phyloP scores from a whole-genome alignment of 2,113 vertebrate genomes.

The Lasiurus cinereus region DNA sequence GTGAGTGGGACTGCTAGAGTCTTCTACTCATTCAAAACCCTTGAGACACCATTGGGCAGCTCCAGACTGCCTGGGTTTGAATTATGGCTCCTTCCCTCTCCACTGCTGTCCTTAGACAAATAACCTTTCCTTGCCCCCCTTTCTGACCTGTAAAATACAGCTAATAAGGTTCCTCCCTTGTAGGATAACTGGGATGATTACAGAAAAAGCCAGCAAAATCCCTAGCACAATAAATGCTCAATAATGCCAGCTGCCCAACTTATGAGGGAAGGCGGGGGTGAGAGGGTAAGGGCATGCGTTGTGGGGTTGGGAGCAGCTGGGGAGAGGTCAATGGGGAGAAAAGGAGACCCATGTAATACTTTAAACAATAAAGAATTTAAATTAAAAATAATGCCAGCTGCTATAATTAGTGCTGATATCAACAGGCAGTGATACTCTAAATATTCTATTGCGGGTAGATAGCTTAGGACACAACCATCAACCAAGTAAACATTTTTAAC shows the following conservation, averaged over 20 bases:
- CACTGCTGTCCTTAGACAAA: neutral
- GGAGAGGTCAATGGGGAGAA: too few species aligned
- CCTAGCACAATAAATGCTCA: neutral
- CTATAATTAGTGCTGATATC: neutral
- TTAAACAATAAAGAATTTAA: too few species aligned
- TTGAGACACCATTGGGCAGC: neutral
- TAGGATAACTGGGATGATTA: neutral
- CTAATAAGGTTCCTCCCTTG: neutral
- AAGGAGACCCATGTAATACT: too few species aligned
- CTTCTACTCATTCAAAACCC: neutral
- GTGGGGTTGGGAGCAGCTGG: too few species aligned
- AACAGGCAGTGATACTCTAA: too few species aligned
- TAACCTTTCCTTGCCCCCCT: rapidly evolving
- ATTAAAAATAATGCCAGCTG: neutral
- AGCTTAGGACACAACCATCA: neutral
- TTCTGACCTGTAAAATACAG: neutral
- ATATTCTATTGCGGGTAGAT: neutral
- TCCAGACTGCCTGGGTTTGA: neutral
- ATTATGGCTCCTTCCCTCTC: neutral
- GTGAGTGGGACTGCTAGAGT: neutral
- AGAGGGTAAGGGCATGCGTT: too few species aligned
- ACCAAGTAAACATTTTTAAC: neutral
- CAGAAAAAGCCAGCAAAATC: neutral
- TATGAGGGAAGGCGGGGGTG: too few species aligned
- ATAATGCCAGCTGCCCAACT: neutral